These are phyloP conservation scores for Xestia c-nigrum DNA, from an alignment of 2,888 invertebrate species.

Conservation along the genomic window DNA sequence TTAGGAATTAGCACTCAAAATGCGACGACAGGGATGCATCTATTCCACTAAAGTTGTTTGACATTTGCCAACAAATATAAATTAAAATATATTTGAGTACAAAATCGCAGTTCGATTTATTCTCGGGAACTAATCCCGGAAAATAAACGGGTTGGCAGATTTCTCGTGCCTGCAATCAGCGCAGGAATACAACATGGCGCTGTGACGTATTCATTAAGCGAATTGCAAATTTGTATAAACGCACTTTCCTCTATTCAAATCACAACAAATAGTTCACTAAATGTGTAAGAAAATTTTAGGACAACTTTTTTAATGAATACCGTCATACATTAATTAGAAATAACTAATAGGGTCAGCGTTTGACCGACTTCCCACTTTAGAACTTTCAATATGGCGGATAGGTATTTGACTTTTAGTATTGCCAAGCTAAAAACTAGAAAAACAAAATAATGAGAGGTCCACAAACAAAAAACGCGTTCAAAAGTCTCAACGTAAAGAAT, in stretches of 20 bases:
- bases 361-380: slow-evolving; percentile 88
- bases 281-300: slow-evolving; percentile 79
- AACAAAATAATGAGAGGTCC: background rate
- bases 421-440: slow-evolving; percentile 66
- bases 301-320: slow-evolving; percentile 75
- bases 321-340: slow-evolving; percentile 79
- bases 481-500: too few species aligned
- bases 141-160: slow-evolving; percentile 91
- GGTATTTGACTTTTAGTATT: slow-evolving; percentile 82
- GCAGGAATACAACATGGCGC: slow-evolving; percentile 91
- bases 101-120: slow-evolving; percentile 90
- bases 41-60: slow-evolving; percentile 87
- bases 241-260: slow-evolving; percentile 71
- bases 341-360: slow-evolving; percentile 86
- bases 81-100: slow-evolving; percentile 89
- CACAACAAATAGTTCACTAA: slow-evolving; percentile 76
- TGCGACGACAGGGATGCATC: slow-evolving; percentile 88
- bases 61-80: slow-evolving; percentile 90
- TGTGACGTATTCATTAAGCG: slow-evolving; percentile 89
- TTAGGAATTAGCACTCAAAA: slow-evolving; percentile 89
- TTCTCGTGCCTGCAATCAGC: slow-evolving; percentile 91
- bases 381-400: slow-evolving; percentile 89
- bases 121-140: slow-evolving; percentile 89
- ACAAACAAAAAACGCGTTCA: too few species aligned
- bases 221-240: slow-evolving; percentile 86